These are phyloP conservation scores for Laterallus jamaicensis DNA, from an alignment of 2,113 vertebrate genomes.

Conservation along the genomic window DNA sequence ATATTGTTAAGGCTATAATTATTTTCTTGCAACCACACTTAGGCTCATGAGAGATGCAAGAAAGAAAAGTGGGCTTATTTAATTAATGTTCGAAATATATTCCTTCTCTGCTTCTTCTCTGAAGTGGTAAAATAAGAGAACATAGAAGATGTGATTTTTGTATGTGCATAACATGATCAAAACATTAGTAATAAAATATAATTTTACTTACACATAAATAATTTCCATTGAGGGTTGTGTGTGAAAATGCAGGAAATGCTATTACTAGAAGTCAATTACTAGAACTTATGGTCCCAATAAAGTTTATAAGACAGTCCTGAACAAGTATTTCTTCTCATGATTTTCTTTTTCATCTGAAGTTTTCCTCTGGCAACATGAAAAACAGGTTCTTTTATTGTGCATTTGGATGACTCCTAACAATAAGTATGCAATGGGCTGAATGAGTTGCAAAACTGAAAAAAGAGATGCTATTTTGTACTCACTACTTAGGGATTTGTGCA, in stretches of 20 bases:
- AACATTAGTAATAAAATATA: background rate
- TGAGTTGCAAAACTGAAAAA: constrained; percentile 40
- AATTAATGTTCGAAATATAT: background rate
- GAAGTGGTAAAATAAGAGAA: background rate
- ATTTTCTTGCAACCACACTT: background rate
- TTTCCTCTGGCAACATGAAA: constrained; percentile 28
- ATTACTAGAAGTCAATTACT: background rate
- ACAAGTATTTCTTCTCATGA: background rate
- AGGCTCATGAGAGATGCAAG: background rate
- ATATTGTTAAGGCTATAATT: background rate
- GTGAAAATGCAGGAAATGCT: background rate
- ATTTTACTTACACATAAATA: background rate
- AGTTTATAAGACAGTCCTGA: constrained; percentile 17
- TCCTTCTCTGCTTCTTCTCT: background rate
- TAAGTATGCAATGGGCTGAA: constrained; percentile 15
- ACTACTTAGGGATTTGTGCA: background rate
- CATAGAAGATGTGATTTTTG: background rate
- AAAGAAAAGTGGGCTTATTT: background rate
- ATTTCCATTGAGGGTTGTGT: background rate
- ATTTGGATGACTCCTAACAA: constrained; percentile 41
- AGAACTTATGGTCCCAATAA: background rate
- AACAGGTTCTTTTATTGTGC: background rate
- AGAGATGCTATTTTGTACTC: background rate
- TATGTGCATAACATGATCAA: background rate
- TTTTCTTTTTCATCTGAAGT: constrained; percentile 10